Conservation (phyloP, 2,888 invertebrate genomes). For the Perdita meconis region DNA sequence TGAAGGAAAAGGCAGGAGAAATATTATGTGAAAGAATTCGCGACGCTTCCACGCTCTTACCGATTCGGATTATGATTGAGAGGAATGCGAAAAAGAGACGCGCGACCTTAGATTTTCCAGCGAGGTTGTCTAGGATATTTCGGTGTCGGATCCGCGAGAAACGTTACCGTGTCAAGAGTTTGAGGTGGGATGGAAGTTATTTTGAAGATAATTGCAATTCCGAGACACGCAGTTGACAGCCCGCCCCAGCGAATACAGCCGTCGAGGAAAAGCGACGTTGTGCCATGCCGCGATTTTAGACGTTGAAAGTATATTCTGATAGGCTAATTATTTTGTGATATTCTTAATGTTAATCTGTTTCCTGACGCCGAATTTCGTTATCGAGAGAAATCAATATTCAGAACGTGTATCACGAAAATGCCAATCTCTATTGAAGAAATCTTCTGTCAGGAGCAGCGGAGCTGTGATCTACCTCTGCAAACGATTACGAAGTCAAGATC, state of each 20-base stretch:
- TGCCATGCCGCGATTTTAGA: neutral
- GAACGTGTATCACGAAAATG: too few relatives aligned
- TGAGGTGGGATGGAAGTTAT: neutral
- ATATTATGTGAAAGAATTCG: slow-evolving; percentile 14
- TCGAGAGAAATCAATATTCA: too few relatives aligned
- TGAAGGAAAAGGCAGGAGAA: neutral
- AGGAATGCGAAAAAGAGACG: neutral
- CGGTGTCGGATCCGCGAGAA: neutral
- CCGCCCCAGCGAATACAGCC: neutral
- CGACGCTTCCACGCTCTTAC: neutral
- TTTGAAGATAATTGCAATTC: slow-evolving; percentile 12
- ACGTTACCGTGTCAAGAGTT: slow-evolving; percentile 3
- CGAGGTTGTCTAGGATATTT: neutral
- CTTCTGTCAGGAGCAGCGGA: too few relatives aligned
- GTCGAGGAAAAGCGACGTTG: neutral
- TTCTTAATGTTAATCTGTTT: neutral
- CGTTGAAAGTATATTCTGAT: neutral
- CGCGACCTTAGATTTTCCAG: neutral
- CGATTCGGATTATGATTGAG: slow-evolving; percentile 8
- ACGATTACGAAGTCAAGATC: too few relatives aligned
- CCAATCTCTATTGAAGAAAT: too few relatives aligned
- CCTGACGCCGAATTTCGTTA: too few relatives aligned
- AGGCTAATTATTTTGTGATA: neutral
- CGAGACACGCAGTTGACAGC: neutral
- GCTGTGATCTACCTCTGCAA: too few relatives aligned